Evolutionary conservation across 2,797 vertebrate species (phyloP).

Genomic region (Sebastes iracundus): DNA sequence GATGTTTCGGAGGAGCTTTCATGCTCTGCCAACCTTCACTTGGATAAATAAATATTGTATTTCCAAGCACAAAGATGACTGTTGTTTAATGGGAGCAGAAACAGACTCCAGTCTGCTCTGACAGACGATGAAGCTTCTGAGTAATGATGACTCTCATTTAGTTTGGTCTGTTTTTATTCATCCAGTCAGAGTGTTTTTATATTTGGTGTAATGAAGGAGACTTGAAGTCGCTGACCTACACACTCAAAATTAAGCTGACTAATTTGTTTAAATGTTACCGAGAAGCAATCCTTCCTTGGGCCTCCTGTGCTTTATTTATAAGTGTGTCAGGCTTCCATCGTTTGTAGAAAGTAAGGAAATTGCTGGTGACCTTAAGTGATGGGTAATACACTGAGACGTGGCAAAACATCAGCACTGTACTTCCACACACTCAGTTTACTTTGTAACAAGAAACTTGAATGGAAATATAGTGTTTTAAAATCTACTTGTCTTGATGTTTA

Average conservation of each 20-base stretch:
- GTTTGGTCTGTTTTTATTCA: not conserved
- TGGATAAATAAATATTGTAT: not conserved
- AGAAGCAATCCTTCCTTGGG: not conserved
- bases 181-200: not conserved
- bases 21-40: not conserved
- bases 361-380: not conserved
- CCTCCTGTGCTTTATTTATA: not conserved
- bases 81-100: not conserved
- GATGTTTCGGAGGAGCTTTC: not conserved
- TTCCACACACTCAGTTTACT: not conserved
- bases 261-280: not conserved
- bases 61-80: not conserved
- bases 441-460: not conserved
- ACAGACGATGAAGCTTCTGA: not conserved
- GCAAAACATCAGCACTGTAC: not conserved
- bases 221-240: slow-evolving; percentile 1
- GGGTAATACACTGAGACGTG: not conserved
- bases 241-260: slow-evolving; percentile 7
- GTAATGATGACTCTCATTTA: not conserved
- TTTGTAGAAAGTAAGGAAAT: not conserved
- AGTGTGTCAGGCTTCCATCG: not conserved
- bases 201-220: not conserved
- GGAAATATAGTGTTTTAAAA: not conserved
- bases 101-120: not conserved
- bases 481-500: not conserved